These are phyloP conservation scores for Heliconius himera DNA, from an alignment of 1,140 invertebrate genomes.

Conservation along the genomic window DNA sequence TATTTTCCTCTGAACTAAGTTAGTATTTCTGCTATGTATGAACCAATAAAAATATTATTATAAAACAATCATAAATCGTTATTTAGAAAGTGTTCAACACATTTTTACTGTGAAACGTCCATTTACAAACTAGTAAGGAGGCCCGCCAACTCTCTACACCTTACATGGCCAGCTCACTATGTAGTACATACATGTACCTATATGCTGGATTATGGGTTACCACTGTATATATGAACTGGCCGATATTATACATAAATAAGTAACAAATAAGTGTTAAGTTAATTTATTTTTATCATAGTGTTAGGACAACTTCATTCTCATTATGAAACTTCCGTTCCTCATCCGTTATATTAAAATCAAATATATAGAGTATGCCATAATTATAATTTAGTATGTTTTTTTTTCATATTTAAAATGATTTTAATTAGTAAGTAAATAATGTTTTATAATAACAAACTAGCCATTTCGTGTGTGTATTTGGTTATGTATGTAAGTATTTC, in stretches of 20 bases:
- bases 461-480: background rate
- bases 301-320: too few species aligned
- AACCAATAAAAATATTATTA: constrained; percentile 1
- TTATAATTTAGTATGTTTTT: too few species aligned
- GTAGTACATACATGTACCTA: background rate
- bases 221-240: background rate
- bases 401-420: too few species aligned
- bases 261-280: too few species aligned
- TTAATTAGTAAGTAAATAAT: background rate
- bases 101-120: constrained; percentile 44
- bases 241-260: too few species aligned
- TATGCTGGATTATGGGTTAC: background rate
- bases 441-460: background rate
- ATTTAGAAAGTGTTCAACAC: constrained; percentile 40
- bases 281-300: too few species aligned
- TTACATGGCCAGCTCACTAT: constrained; percentile 30
- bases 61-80: constrained; percentile 23
- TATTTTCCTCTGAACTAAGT: background rate
- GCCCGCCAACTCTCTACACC: constrained; percentile 39
- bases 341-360: too few species aligned
- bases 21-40: background rate
- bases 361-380: too few species aligned
- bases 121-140: constrained; percentile 34
- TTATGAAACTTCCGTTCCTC: too few species aligned
- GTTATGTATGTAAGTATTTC: background rate